Evolutionary conservation across 1,140 invertebrate species (phyloP), one percentile per base, ranked within the genome.

Genomic region (Macrobrachium rosenbergii): DNA sequence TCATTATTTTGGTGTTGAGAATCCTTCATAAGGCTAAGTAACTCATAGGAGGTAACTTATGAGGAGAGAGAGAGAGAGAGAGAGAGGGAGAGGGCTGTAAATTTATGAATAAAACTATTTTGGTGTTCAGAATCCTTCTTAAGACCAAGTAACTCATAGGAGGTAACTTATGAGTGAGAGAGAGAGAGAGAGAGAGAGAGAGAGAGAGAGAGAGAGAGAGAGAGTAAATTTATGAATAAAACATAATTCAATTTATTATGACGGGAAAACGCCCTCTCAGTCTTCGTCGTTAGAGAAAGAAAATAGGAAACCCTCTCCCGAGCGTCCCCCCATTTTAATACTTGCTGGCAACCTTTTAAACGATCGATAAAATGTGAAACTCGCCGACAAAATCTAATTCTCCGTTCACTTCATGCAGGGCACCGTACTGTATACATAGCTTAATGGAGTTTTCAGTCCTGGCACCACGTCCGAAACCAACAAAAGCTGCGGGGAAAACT

Each of bases 351-450:
- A 87, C 84, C 84, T 87, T 81, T 87, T 81, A 87, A 80, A 81
- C 78, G 84, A 87, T 87, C 84, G 84, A 87, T 87, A 87, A 73
- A 87, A 87, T 87, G 84, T 81, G 84, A 87, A 87, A 87, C 77
- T 86, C 84, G 78, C 80, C 84, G 82, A 83, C 45, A 73, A 87
- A 87, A 87, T 87, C 84, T 81, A 87, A 86, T 86, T 87, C 78
- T 78, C 67, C 60, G 63, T 62, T 87, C 78, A 87, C 84, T 81
- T 75, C 77, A 81, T 75, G 77, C 84, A 81, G 64, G 62, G 84
- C 76, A 75, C 67, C 84, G 64, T 81, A 75, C 59, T 87, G 84
- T 87, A 87, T 87, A 87, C 84, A 87, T 37, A 75, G 67, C 67
- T 75, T 81, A 81, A 87, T 81, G 78, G 84, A 73, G 64, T 87